Base-by-base conservation (phyloP, 2,113 vertebrate genomes). In the Proteles cristata region DNA sequence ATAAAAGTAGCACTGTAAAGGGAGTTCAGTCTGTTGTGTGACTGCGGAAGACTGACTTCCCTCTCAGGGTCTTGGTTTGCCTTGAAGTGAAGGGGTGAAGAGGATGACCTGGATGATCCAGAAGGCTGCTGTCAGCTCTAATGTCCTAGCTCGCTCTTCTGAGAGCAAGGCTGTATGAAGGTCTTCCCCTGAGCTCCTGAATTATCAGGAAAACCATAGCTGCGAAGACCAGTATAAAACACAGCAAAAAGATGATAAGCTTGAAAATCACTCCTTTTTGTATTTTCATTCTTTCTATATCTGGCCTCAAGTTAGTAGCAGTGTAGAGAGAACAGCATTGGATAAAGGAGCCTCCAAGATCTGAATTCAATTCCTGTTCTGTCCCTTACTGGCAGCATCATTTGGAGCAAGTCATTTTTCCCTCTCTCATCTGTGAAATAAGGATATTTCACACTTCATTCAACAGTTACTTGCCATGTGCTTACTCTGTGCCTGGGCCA, bases 91-190 rank as follows among this genome's bases (percentile, higher is more conserved):
- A 7, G 53, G 21, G 1, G 2, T 39, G 35, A 4, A 21, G 31
- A 19, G 43, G 39, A 25, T 14, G 35, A 43, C 16, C 11, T 63
- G 33, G 76, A 19, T 55, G 74, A 53, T 1, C 7, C 35, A 14
- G 4, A 55, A 83, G 28, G 61, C 50, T 11, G 31, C 23, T 48
- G 50, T 61, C 19, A 48, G 43, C 19, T 39, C 19, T 25, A 43
- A 0, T 0, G 6, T 58, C 53, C 12, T 25, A 39, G 35, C 26
- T 50, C 2, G 0, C 45, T 33, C 14, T 31, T 43, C 76, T 15
- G 23, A 73, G 53, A 23, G 48, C 39, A 58, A 86, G 43, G 7
- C 77, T 43, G 1, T 10, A 2, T 21, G 50, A 33, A 65, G 1
- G 23, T 79, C 76, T 96, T 79, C 31, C 71, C 61, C 23, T 31